These are phyloP conservation scores for Neoniphon sammara DNA, from an alignment of 2,797 vertebrate species.

Conservation along the genomic window DNA sequence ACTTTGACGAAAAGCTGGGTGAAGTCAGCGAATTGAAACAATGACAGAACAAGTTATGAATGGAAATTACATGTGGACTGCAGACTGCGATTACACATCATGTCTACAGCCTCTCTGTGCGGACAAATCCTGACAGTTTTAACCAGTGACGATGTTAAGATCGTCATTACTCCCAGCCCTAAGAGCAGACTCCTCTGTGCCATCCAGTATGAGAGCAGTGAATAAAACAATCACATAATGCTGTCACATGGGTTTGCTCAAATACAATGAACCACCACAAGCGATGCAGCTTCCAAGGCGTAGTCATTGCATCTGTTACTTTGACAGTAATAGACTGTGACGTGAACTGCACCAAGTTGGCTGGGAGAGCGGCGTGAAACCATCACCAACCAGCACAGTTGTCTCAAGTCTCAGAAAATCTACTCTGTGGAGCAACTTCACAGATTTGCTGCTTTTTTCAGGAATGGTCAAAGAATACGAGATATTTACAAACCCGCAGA, in stretches of 20 bases:
- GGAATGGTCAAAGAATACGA: constrained; percentile 22
- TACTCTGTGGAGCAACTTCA: neutral
- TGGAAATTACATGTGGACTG: too few relatives aligned
- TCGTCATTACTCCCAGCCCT: neutral
- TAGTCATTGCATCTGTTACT: neutral
- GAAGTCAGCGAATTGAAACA: too few relatives aligned
- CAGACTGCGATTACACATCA: too few relatives aligned
- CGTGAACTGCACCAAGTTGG: constrained; percentile 10
- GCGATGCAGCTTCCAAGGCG: neutral
- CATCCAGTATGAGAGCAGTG: neutral
- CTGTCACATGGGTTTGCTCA: too few relatives aligned
- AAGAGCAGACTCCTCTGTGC: neutral
- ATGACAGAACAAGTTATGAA: too few relatives aligned
- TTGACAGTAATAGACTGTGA: constrained; percentile 21
- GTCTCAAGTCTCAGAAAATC: constrained; percentile 4
- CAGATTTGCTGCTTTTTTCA: constrained; percentile 28
- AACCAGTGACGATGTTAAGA: neutral
- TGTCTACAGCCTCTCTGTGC: too few relatives aligned
- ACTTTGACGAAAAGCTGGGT: too few relatives aligned
- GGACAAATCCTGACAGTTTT: too few relatives aligned
- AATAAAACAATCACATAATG: too few relatives aligned
- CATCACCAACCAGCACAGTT: constrained; percentile 20
- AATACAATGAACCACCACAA: too few relatives aligned
- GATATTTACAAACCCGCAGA: constrained; percentile 42
- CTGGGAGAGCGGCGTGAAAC: constrained; percentile 44